Conservation (phyloP, 2,113 vertebrate genomes). For the Psittacula cyanocephala region DNA sequence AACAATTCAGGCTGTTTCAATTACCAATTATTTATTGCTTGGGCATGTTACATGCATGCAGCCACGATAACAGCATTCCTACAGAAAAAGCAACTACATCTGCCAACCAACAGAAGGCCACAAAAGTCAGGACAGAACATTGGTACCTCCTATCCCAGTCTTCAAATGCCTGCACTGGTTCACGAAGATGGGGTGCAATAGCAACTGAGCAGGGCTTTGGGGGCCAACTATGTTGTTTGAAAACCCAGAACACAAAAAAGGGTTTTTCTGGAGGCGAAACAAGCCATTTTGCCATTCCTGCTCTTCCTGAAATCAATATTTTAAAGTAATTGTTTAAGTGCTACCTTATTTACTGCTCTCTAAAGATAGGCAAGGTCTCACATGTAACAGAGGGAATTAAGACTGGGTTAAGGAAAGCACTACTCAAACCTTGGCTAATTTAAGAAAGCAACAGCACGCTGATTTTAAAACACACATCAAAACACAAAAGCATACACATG, state of each 20-base stretch:
- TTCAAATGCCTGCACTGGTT: slow-evolving; percentile 29
- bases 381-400: background rate
- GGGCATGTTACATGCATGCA: slow-evolving; percentile 41
- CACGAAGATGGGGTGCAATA: slow-evolving; percentile 54
- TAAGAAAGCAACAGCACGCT: background rate
- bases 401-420: slow-evolving; percentile 17
- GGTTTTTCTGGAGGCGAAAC: background rate
- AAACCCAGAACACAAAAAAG: slow-evolving; percentile 26
- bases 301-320: slow-evolving; percentile 57
- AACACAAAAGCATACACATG: background rate
- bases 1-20: slow-evolving; percentile 37
- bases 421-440: background rate
- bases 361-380: background rate
- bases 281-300: slow-evolving; percentile 9
- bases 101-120: slow-evolving; percentile 36
- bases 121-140: slow-evolving; percentile 12
- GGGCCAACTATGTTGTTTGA: background rate
- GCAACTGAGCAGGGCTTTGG: background rate
- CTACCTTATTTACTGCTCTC: slow-evolving; percentile 42
- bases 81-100: slow-evolving; percentile 66
- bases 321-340: slow-evolving; percentile 4
- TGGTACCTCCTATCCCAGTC: background rate
- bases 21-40: background rate
- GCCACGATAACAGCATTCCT: slow-evolving; percentile 58
- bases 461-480: background rate